A percentile compares a stretch with the other conserved stretches of the same genome.
These are phyloP conservation scores for Columbina picui DNA, from an alignment of 2,113 vertebrate species.

Conservation along the genomic window DNA sequence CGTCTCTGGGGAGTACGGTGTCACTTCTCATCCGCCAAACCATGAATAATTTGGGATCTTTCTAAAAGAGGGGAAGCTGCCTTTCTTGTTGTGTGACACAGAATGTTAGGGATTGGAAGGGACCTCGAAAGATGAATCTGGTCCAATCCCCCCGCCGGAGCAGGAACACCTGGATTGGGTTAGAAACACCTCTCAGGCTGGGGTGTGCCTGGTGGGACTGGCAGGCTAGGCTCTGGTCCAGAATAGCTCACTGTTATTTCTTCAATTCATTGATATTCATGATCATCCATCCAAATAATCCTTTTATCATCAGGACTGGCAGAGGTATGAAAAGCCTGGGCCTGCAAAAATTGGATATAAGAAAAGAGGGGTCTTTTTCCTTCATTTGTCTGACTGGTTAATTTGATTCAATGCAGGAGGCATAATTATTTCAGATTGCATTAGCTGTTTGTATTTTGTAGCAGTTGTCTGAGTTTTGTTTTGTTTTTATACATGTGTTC, in stretches of 20 bases:
- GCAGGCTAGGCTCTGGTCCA: neutral
- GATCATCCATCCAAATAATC: neutral
- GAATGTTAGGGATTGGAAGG: no score
- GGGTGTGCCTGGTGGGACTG: neutral
- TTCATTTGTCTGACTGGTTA: neutral
- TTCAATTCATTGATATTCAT: neutral
- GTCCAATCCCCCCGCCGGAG: no score
- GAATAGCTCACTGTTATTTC: neutral
- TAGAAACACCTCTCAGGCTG: neutral
- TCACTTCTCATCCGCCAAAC: neutral
- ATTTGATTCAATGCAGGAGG: neutral
- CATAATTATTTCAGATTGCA: neutral
- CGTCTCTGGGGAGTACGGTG: neutral
- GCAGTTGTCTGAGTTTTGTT: neutral
- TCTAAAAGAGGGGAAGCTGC: neutral
- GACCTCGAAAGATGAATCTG: no score
- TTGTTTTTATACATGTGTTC: neutral
- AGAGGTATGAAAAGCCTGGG: neutral
- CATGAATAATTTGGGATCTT: neutral
- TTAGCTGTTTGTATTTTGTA: neutral
- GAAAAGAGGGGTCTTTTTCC: neutral
- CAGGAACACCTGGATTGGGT: no score
- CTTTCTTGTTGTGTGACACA: neutral
- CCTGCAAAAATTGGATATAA: neutral
- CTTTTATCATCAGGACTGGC: neutral